A percentile compares a stretch with the other conserved stretches of the same genome.
phyloP scores from a whole-genome alignment of 2,113 vertebrate species.

The Hippoglossus stenolepis region DNA sequence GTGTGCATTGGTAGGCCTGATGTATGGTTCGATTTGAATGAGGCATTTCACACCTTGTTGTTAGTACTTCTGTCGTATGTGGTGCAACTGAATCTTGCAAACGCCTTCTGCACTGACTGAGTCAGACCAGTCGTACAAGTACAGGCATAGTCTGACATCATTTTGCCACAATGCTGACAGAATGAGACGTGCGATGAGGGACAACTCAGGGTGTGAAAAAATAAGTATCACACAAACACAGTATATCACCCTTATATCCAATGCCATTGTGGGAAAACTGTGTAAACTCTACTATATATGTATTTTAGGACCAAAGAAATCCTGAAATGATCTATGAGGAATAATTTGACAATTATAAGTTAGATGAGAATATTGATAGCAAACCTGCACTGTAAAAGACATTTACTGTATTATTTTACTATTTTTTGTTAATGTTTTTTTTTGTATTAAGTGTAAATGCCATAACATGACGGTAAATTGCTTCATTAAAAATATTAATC shows the following conservation, averaged over 20 bases:
- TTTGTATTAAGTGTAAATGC: too few species aligned
- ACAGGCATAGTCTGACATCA: conserved; percentile 35
- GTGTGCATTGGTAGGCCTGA: conserved; percentile 18
- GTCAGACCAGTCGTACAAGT: conserved; percentile 31
- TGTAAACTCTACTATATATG: neutral
- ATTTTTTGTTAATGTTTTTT: too few species aligned
- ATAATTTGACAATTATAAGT: neutral
- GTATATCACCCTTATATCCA: neutral
- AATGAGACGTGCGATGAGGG: conserved; percentile 50
- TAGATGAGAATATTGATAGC: too few species aligned
- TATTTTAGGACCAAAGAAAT: too few species aligned
- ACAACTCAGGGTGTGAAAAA: conserved; percentile 52
- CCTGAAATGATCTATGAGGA: neutral
- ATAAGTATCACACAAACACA: conserved; percentile 29
- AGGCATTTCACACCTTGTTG: conserved; percentile 58
- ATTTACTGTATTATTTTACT: too few species aligned
- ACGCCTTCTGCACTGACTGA: conserved; percentile 39
- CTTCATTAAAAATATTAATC: too few species aligned
- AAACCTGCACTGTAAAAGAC: too few species aligned
- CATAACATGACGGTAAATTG: too few species aligned
- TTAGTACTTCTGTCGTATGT: conserved; percentile 24
- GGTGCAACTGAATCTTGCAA: conserved; percentile 42
- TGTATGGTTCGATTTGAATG: conserved; percentile 55
- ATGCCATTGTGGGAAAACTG: neutral
- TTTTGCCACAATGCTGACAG: conserved; percentile 45